These are phyloP conservation scores for Micrasema minimum DNA, from an alignment of 1,140 invertebrate species.

Conservation along the genomic window DNA sequence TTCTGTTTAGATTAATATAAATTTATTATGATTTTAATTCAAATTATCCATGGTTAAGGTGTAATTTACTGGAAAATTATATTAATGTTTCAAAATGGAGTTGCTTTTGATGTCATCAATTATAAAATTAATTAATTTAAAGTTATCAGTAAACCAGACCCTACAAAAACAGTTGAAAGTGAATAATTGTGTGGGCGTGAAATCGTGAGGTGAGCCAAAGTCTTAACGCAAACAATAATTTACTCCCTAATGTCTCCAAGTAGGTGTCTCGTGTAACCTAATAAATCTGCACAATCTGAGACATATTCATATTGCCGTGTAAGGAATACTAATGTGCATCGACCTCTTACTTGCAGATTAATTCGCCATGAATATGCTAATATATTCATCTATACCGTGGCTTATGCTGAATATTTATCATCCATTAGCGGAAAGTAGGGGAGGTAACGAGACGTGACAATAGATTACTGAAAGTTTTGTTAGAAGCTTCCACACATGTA, in stretches of 20 bases:
- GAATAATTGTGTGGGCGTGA: neutral
- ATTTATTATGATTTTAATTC: no score
- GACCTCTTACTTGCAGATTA: conserved; percentile 21
- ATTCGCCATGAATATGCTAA: conserved; percentile 27
- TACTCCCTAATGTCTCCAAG: neutral
- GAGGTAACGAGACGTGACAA: conserved; percentile 30
- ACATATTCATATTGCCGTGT: conserved; percentile 14
- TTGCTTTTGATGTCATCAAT: neutral
- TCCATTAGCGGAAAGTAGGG: conserved; percentile 18
- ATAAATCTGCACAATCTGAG: conserved; percentile 18
- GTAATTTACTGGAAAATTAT: no score
- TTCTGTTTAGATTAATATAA: no score
- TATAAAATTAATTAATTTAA: neutral
- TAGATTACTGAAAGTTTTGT: conserved; percentile 25
- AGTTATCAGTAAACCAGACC: no score
- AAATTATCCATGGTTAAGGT: no score
- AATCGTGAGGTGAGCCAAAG: neutral
- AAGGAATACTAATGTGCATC: conserved; percentile 26
- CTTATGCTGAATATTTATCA: conserved; percentile 34
- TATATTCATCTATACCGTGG: conserved; percentile 6
- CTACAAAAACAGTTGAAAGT: neutral
- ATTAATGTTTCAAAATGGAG: neutral
- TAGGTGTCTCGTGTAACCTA: conserved; percentile 8
- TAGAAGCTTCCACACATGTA: conserved; percentile 4
- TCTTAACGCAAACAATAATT: neutral